Percentiles rank a stretch among this genome's conserved stretches.
Evolutionary conservation across 2,113 vertebrate species (phyloP).

Genomic region (Oenanthe melanoleuca): DNA sequence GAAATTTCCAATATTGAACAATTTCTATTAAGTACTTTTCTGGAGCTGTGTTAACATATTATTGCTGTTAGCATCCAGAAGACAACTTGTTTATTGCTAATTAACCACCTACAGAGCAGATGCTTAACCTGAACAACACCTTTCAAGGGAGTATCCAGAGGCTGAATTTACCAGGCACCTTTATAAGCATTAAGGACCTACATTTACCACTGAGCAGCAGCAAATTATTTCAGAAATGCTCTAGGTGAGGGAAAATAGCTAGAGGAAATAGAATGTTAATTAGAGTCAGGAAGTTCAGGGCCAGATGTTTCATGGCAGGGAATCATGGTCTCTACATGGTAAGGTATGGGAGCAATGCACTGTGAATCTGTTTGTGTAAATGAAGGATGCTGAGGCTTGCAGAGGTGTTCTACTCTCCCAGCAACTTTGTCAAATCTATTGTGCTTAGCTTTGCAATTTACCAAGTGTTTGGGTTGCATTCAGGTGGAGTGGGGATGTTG

Average conservation of each 20-base stretch:
- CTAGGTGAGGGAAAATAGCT: background rate
- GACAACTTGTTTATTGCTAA: slow-evolving; percentile 27
- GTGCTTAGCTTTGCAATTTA: background rate
- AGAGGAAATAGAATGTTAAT: background rate
- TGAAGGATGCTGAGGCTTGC: background rate
- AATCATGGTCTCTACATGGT: background rate
- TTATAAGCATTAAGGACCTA: slow-evolving; percentile 20
- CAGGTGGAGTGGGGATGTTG: background rate
- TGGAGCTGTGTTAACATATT: background rate
- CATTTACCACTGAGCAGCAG: background rate
- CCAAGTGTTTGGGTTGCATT: background rate
- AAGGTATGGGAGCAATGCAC: background rate
- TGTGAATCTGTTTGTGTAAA: background rate
- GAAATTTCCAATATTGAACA: background rate
- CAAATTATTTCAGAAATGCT: slow-evolving; percentile 30
- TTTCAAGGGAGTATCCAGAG: background rate
- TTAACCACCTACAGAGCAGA: slow-evolving; percentile 28
- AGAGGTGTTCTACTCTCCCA: background rate
- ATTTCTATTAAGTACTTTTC: background rate
- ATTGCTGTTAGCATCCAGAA: background rate
- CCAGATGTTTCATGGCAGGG: background rate
- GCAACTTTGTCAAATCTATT: background rate
- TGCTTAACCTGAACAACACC: slow-evolving; percentile 1
- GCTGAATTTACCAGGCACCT: background rate
- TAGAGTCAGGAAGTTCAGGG: background rate